A percentile compares a stretch with the other conserved stretches of the same genome.
Evolutionary conservation across 1,140 invertebrate species (phyloP).

Genomic region (Drosophila asahinai): DNA sequence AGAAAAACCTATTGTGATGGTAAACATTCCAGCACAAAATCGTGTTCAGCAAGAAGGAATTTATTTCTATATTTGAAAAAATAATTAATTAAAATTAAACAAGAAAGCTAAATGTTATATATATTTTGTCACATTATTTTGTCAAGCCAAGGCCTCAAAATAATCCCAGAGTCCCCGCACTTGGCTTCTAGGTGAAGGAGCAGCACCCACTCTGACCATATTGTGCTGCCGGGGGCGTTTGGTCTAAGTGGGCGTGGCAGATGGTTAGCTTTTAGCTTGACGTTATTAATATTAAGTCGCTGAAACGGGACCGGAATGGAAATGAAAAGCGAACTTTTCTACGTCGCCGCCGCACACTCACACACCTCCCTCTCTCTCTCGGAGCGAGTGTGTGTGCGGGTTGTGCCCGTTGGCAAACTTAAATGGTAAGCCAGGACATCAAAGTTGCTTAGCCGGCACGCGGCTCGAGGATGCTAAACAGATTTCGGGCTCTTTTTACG

Average conservation of each 20-base stretch:
- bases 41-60: not conserved
- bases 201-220: constrained; percentile 19
- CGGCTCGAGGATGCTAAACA: constrained; percentile 57
- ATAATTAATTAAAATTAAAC: not conserved
- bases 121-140: too few relatives aligned
- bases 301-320: constrained; percentile 41
- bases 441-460: constrained; percentile 39
- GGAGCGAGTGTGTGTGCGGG: constrained; percentile 30
- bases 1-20: not conserved
- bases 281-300: constrained; percentile 52
- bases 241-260: constrained; percentile 32
- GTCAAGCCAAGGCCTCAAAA: not conserved
- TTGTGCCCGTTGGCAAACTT: constrained; percentile 24
- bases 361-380: not conserved
- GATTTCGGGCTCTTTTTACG: constrained; percentile 43
- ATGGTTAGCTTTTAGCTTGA: constrained; percentile 34
- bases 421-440: constrained; percentile 26
- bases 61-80: not conserved
- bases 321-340: constrained; percentile 63
- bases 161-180: constrained; percentile 2
- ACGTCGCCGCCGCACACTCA: not conserved
- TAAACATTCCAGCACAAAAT: not conserved
- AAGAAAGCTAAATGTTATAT: too few relatives aligned
- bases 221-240: constrained; percentile 16
- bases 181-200: not conserved